These are phyloP conservation scores for Saimiri boliviensis DNA, from an alignment of 2,113 vertebrate species.

Conservation along the genomic window DNA sequence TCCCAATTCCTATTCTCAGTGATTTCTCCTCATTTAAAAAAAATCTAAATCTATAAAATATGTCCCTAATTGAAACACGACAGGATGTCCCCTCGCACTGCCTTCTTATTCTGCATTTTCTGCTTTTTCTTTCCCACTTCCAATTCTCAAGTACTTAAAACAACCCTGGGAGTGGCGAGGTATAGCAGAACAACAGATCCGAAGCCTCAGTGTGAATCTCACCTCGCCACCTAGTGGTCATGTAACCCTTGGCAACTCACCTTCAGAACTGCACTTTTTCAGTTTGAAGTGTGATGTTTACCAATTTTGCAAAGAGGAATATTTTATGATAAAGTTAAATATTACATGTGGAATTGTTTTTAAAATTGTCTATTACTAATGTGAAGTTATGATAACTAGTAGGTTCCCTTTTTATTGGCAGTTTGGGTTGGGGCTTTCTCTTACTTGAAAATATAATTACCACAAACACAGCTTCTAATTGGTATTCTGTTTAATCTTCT, in stretches of 20 bases:
- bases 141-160: not conserved
- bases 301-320: not conserved
- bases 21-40: not conserved
- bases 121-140: not conserved
- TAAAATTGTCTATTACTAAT: not conserved
- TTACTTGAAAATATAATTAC: conserved; percentile 25
- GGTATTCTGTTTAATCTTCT: not conserved
- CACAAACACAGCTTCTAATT: not conserved
- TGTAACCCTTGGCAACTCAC: not conserved
- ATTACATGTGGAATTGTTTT: not conserved
- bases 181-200: too few species aligned
- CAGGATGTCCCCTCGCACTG: not conserved
- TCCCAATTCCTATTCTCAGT: not conserved
- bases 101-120: not conserved
- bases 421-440: not conserved
- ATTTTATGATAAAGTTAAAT: not conserved
- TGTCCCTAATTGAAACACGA: not conserved
- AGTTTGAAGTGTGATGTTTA: not conserved
- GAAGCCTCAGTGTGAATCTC: not conserved
- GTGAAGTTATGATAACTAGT: not conserved
- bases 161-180: not conserved
- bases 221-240: conserved; percentile 39
- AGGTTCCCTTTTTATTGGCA: not conserved
- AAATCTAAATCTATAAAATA: not conserved
- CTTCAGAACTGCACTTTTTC: not conserved